phyloP scores from a whole-genome alignment of 1,140 invertebrate species.

The Probaryconus sp. region DNA sequence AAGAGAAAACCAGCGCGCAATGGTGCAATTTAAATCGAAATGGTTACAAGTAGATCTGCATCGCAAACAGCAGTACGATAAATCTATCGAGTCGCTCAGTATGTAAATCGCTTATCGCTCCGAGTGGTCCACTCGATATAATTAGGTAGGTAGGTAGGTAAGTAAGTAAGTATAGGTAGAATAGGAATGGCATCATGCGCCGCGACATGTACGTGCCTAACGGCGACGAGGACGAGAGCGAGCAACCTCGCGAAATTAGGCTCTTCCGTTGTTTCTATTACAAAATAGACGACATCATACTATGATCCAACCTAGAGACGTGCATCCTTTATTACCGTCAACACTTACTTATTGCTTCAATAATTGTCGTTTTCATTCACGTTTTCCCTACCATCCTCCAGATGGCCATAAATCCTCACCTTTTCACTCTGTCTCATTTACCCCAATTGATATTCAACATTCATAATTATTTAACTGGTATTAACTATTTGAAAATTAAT shows the following conservation, averaged over 20 bases:
- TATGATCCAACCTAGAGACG: slow-evolving; percentile 64
- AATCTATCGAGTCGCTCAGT: slow-evolving; percentile 74
- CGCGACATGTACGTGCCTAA: slow-evolving; percentile 58
- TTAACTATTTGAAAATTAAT: slow-evolving; percentile 40
- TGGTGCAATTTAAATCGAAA: slow-evolving; percentile 45
- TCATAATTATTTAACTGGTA: too few relatives aligned
- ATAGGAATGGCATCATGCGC: slow-evolving; percentile 66
- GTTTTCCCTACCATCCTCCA: slow-evolving; percentile 6
- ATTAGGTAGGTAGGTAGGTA: slow-evolving; percentile 71
- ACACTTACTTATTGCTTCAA: slow-evolving; percentile 46
- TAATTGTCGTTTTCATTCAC: slow-evolving; percentile 48
- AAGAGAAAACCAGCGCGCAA: slow-evolving; percentile 23
- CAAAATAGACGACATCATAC: slow-evolving; percentile 77
- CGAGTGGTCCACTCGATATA: slow-evolving; percentile 75
- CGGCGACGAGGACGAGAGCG: slow-evolving; percentile 61
- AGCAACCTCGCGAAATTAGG: slow-evolving; percentile 74
- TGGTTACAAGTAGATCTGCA: slow-evolving; percentile 52
- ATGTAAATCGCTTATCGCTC: slow-evolving; percentile 78
- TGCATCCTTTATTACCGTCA: slow-evolving; percentile 61
- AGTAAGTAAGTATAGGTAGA: slow-evolving; percentile 70
- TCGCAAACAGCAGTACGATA: slow-evolving; percentile 64
- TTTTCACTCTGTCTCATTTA: slow-evolving; percentile 22
- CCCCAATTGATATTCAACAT: slow-evolving; percentile 39
- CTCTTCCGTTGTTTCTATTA: slow-evolving; percentile 80
- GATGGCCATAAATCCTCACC: slow-evolving; percentile 17